These are phyloP conservation scores for Malurus cyaneus DNA, from an alignment of 2,113 vertebrate species.

Conservation along the genomic window DNA sequence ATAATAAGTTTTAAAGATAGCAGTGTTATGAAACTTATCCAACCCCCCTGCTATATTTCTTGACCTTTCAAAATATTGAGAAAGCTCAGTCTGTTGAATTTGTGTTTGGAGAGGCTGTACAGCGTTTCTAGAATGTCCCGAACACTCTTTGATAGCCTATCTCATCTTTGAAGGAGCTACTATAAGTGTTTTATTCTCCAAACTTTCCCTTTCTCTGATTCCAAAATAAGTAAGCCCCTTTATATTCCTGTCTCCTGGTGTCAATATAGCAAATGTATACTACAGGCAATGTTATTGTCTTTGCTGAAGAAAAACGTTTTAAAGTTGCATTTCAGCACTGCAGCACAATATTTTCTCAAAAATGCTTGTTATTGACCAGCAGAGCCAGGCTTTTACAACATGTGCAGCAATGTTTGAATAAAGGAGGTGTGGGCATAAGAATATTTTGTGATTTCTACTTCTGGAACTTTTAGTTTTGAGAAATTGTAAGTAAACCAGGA, in stretches of 20 bases:
- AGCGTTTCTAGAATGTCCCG: not conserved
- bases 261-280: not conserved
- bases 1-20: not conserved
- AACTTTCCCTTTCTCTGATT: not conserved
- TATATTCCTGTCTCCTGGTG: not conserved
- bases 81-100: not conserved
- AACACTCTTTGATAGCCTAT: not conserved
- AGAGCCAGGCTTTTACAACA: not conserved
- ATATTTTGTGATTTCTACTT: not conserved
- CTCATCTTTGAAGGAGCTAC: not conserved
- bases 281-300: not conserved
- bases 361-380: not conserved
- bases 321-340: not conserved
- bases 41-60: not conserved
- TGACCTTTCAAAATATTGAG: not conserved
- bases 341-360: not conserved
- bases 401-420: not conserved
- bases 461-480: not conserved
- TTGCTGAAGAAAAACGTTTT: not conserved
- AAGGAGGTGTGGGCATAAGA: not conserved
- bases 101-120: not conserved
- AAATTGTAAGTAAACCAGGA: not conserved
- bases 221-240: not conserved
- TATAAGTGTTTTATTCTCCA: not conserved
- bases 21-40: not conserved